Evolutionary conservation across 2,888 invertebrate species (phyloP).

Genomic region (Caenorhabditis panamensis): DNA sequence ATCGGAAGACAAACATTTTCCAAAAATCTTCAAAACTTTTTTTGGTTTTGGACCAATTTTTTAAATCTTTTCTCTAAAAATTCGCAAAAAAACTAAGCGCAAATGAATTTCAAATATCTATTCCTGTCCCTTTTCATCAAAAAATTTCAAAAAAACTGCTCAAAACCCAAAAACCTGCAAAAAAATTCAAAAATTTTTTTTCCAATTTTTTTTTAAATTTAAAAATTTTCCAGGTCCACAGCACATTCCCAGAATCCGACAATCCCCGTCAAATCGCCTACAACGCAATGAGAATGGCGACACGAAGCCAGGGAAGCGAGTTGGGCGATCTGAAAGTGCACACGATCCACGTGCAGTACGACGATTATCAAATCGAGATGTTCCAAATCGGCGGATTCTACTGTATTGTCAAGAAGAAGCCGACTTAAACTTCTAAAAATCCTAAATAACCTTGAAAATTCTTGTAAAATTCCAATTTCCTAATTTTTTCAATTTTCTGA

Average conservation of each 20-base stretch:
- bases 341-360: constrained; percentile 58
- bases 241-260: constrained; percentile 45
- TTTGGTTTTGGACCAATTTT: no score
- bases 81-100: no score
- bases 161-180: no score
- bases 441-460: constrained; percentile 5
- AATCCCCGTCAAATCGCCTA: constrained; percentile 52
- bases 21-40: no score
- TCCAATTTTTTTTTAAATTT: not conserved
- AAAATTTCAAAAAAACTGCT: no score
- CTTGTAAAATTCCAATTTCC: constrained; percentile 5
- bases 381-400: constrained; percentile 51
- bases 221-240: constrained; percentile 41
- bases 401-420: constrained; percentile 50
- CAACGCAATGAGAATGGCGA: constrained; percentile 52
- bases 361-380: constrained; percentile 48
- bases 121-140: no score
- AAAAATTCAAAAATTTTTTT: no score
- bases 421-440: constrained; percentile 18
- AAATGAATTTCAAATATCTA: no score
- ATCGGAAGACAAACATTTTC: not conserved
- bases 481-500: no score
- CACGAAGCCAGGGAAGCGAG: constrained; percentile 45
- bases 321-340: constrained; percentile 27
- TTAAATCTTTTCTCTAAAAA: no score